phyloP scores from a whole-genome alignment of 2,113 vertebrate genomes.

The Lepidiolamprologus cunningtoni region DNA sequence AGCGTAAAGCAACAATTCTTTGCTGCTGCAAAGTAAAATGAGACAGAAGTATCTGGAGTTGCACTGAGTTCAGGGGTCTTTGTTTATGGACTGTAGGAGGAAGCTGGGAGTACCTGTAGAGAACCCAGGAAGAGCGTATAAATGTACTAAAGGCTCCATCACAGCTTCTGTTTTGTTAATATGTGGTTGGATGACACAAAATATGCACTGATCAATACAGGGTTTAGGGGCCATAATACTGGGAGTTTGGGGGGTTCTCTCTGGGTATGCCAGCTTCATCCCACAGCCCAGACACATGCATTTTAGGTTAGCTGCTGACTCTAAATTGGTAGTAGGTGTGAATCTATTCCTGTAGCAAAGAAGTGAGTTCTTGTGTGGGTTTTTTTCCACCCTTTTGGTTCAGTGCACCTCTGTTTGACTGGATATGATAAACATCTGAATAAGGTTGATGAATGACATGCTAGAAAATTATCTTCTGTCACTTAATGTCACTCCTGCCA shows the following conservation, averaged over 20 bases:
- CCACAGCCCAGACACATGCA: not conserved
- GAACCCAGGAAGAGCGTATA: not conserved
- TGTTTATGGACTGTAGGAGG: not conserved
- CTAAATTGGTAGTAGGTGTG: not conserved
- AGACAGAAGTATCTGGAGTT: not conserved
- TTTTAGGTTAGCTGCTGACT: not conserved
- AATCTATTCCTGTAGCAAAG: not conserved
- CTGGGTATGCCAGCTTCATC: not conserved
- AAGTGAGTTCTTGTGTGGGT: not conserved
- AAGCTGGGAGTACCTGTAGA: not conserved
- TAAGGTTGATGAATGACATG: not conserved
- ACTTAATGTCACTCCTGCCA: not conserved
- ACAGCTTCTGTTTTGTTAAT: not conserved
- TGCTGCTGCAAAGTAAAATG: not conserved
- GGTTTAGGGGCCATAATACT: not conserved
- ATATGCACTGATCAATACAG: not conserved
- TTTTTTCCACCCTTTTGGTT: fast-evolving
- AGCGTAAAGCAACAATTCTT: not conserved
- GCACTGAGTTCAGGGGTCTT: not conserved
- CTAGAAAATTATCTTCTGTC: not conserved
- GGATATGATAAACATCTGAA: not conserved
- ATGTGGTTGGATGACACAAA: not conserved
- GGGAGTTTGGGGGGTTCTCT: not conserved
- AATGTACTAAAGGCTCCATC: not conserved
- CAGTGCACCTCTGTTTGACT: not conserved